phyloP scores from a whole-genome alignment of 2,888 invertebrate species.

The Listrodromus nycthemerus region DNA sequence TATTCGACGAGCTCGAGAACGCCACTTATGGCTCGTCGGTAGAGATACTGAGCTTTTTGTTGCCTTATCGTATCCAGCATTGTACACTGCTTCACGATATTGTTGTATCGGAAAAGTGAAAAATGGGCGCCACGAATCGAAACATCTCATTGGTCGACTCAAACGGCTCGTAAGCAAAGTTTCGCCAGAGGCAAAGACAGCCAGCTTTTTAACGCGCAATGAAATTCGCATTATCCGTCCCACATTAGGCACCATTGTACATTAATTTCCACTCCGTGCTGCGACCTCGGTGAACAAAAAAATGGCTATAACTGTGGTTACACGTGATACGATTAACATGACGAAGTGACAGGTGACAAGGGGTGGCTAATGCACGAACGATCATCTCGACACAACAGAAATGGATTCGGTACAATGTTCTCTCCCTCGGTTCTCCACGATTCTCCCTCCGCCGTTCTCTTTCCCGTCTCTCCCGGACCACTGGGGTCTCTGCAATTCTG shows the following conservation, averaged over 20 bases:
- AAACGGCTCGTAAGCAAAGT: not conserved
- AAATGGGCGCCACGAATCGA: not conserved
- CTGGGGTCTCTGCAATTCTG: slow-evolving; percentile 70
- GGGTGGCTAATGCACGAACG: slow-evolving; percentile 57
- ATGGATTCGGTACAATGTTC: slow-evolving; percentile 58
- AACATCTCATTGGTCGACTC: not conserved
- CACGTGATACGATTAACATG: slow-evolving; percentile 48
- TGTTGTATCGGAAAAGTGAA: not conserved
- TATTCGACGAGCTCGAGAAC: slow-evolving; percentile 21
- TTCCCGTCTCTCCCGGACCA: slow-evolving; percentile 48
- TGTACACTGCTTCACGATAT: not conserved
- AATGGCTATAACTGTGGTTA: slow-evolving; percentile 31
- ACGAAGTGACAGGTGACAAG: slow-evolving; percentile 28
- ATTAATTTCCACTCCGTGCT: not conserved
- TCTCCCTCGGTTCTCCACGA: slow-evolving; percentile 52
- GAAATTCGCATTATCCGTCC: not conserved
- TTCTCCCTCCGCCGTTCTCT: slow-evolving; percentile 50
- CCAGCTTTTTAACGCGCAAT: not conserved
- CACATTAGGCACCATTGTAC: not conserved
- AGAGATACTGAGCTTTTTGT: not conserved
- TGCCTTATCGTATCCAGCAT: not conserved
- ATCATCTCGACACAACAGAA: slow-evolving; percentile 62
- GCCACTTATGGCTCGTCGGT: not conserved
- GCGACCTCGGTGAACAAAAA: not conserved
- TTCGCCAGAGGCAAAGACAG: not conserved